Percentiles rank a stretch among this genome's conserved stretches.
Conservation (phyloP, 1,140 invertebrate species). For the Drosophila orosa region DNA sequence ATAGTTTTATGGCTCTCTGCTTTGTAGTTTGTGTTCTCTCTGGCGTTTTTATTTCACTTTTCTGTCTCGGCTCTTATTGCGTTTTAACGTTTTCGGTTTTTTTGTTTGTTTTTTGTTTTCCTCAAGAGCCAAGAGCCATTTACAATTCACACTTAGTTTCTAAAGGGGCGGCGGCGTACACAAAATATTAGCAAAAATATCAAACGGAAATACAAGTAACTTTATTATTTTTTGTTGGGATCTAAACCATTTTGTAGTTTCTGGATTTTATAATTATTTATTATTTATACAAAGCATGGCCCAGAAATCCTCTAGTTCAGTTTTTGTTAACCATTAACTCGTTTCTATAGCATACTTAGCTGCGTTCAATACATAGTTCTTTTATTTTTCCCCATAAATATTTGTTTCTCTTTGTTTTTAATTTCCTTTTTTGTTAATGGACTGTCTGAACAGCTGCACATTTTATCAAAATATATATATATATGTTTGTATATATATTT, state of each 20-base stretch:
- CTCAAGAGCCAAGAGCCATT: constrained; percentile 28
- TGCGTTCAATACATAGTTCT: neutral
- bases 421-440: constrained; percentile 7
- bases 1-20: constrained; percentile 28
- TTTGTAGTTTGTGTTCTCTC: constrained; percentile 34
- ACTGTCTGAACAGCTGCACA: constrained; percentile 18
- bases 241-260: constrained; percentile 4
- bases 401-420: constrained; percentile 7
- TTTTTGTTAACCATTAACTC: constrained; percentile 18
- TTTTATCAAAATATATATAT: constrained; percentile 69
- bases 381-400: constrained; percentile 15
- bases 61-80: constrained; percentile 22
- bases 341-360: constrained; percentile 25
- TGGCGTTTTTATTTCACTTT: constrained; percentile 46
- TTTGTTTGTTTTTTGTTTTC: neutral
- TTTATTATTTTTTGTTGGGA: neutral
- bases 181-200: constrained; percentile 42
- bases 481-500: neutral
- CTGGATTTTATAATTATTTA: neutral
- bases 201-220: constrained; percentile 22
- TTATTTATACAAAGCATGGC: constrained; percentile 19
- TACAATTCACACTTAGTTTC: constrained; percentile 40
- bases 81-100: constrained; percentile 4
- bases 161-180: constrained; percentile 23
- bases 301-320: constrained; percentile 2